Percentiles rank a stretch among this genome's conserved stretches.
phyloP scores from a whole-genome alignment of 2,888 invertebrate species.

The Mythimna pallens region DNA sequence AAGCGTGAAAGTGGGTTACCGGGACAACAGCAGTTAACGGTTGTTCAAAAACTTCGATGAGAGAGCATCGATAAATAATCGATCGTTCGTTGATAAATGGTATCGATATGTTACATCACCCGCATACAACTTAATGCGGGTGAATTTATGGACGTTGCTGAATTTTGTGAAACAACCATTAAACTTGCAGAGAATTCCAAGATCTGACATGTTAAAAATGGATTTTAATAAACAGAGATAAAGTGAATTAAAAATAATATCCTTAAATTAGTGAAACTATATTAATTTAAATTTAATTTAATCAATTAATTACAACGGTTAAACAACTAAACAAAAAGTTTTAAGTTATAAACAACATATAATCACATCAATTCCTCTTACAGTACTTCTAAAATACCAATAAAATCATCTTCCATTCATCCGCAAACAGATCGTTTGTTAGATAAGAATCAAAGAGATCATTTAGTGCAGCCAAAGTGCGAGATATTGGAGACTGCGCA shows the following conservation, averaged over 20 bases:
- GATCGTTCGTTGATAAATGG: slow-evolving; percentile 57
- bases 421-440: too few relatives aligned
- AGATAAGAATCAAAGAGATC: too few relatives aligned
- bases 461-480: too few relatives aligned
- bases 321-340: too few relatives aligned
- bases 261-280: not conserved
- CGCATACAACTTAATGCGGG: slow-evolving; percentile 15
- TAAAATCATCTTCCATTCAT: too few relatives aligned
- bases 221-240: not conserved
- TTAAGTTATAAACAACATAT: too few relatives aligned
- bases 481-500: too few relatives aligned
- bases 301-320: too few relatives aligned
- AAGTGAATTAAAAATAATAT: not conserved
- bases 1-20: slow-evolving; percentile 69
- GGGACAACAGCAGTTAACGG: slow-evolving; percentile 63
- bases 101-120: slow-evolving; percentile 47
- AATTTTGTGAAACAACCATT: slow-evolving; percentile 1
- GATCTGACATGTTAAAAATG: slow-evolving; percentile 1
- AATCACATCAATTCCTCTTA: too few relatives aligned
- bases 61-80: slow-evolving; percentile 62
- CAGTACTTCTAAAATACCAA: too few relatives aligned
- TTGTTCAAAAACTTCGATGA: slow-evolving; percentile 48
- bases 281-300: too few relatives aligned
- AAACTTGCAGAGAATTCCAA: not conserved
- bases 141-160: not conserved